Percentiles rank a stretch among this genome's conserved stretches.
Conservation (phyloP, 2,888 invertebrate genomes). For the Luperina testacea region DNA sequence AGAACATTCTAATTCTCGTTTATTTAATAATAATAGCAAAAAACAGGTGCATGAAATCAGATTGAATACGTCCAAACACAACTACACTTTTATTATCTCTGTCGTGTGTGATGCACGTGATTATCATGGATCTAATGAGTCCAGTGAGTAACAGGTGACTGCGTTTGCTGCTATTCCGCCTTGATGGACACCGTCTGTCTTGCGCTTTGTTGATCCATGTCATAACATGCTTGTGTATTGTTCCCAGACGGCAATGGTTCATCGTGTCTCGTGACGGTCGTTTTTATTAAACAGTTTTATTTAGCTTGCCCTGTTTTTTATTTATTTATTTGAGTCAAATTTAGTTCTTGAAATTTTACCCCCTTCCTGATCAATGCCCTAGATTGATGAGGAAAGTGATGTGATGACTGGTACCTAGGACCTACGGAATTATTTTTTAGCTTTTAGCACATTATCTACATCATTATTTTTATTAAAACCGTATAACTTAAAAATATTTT, state of each 20-base stretch:
- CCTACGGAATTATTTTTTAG: no score
- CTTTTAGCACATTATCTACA: no score
- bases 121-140: conserved; percentile 60
- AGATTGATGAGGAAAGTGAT: no score
- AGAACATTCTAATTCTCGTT: conserved; percentile 23
- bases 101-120: conserved; percentile 64
- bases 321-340: no score
- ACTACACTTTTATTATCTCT: conserved; percentile 52
- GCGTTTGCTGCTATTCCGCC: conserved; percentile 58
- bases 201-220: conserved; percentile 43
- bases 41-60: conserved; percentile 62
- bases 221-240: conserved; percentile 44
- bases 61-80: conserved; percentile 40
- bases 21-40: conserved; percentile 12
- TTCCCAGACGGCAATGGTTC: conserved; percentile 34
- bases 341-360: no score
- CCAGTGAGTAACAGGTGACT: conserved; percentile 68
- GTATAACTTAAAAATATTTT: no score
- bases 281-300: conserved; percentile 1
- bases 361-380: no score
- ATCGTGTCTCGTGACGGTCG: conserved; percentile 19
- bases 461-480: no score
- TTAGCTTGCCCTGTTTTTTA: no score
- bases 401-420: no score
- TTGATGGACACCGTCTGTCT: conserved; percentile 71